phyloP scores from a whole-genome alignment of 2,113 vertebrate genomes.

The Poeciliopsis retropinna region DNA sequence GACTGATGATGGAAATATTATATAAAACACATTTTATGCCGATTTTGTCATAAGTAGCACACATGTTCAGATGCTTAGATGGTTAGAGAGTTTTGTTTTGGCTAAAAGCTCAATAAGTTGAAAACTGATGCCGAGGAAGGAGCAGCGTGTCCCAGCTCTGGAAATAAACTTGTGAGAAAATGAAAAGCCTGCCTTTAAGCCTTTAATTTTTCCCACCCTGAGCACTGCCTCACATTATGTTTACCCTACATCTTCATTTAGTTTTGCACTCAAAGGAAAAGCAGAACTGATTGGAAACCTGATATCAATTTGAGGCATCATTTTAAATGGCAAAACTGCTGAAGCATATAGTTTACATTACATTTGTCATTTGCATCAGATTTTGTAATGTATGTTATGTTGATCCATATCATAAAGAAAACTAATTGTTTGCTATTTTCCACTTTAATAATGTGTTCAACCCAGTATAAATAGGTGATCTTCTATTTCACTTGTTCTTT shows the following conservation, averaged over 20 bases:
- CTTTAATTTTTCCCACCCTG: conserved; percentile 21
- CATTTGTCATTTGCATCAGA: no score
- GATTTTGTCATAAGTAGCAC: conserved; percentile 47
- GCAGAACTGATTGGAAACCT: no score
- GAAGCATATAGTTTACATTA: no score
- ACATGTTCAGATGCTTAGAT: conserved; percentile 39
- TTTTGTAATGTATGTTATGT: no score
- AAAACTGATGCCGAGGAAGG: conserved; percentile 19
- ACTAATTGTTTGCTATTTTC: no score
- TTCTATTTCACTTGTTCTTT: no score
- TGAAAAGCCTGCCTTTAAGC: background rate
- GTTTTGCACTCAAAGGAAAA: conserved; percentile 1
- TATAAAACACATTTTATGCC: conserved; percentile 47
- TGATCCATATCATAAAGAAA: no score
- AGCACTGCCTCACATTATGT: conserved; percentile 15
- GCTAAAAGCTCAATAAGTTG: conserved; percentile 1
- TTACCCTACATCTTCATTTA: background rate
- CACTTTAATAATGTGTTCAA: no score
- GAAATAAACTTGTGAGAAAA: conserved; percentile 34
- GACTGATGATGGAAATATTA: conserved; percentile 43
- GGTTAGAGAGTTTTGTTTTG: conserved; percentile 27
- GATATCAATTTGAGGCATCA: no score
- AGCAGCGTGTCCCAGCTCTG: conserved; percentile 7
- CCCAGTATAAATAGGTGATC: no score
- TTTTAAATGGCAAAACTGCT: no score